Evolutionary conservation across 2,797 vertebrate species (phyloP), one percentile per base, ranked within the genome.

Genomic region (Selene dorsalis): DNA sequence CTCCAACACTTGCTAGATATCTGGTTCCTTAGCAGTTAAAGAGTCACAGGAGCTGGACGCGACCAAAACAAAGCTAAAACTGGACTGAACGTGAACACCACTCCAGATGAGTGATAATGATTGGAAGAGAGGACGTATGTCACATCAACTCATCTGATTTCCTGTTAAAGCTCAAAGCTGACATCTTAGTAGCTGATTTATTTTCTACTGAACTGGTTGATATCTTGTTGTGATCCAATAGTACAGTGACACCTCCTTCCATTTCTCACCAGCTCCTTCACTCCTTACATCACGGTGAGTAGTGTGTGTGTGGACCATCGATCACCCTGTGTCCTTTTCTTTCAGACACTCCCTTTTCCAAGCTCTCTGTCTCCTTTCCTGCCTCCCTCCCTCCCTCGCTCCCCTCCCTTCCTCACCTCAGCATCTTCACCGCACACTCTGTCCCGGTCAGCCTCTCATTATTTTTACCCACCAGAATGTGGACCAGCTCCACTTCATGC

Each of bases 401-500:
- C 92, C 92, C 84, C 74, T 92, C 94, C 93, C 87, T 93, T 92
- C 92, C 93, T 92, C 83, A 93, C 83, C 91, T 90, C 89, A 86
- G 90, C 79, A 84, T 88, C 87, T 90, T 83, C 92, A 88, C 94
- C 93, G 94, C 95, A 94, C 93, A 93, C 94, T 94, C 94, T 95
- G 94, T 95, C 86, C 94, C 94, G 95, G 94, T 95, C 95, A 96
- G 95, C 93, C 93, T 93, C 94, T 95, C 94, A 95, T 96, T 96
- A 96, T 92, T 93, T 91, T 95, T 83, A 93, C 94, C 96, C 96
- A 96, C 95, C 93, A 95, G 93, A 88, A 90, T 93, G 93, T 97
- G 96, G 96, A 97, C 75, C 83, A 70, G 72, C 78, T 95, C 96
- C 95, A 95, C 95, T 96, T 96, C 96, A 96, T 96, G 95, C 94